Base-by-base conservation (phyloP, 1,140 invertebrate genomes). In the Caenorhabditis tropicalis region DNA sequence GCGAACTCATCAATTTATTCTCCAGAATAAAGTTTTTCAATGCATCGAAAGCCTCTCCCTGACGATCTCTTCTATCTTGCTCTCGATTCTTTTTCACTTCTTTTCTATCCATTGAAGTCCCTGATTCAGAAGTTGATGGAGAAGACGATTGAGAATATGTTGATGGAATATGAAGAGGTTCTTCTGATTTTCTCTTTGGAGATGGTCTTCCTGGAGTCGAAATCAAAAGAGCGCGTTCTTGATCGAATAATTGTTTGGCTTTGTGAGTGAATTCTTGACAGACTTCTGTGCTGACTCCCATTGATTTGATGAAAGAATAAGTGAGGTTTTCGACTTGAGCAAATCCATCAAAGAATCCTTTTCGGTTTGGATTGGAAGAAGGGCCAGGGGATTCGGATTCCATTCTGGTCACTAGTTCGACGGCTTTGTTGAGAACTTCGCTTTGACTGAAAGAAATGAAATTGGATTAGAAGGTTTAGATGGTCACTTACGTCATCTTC, bases 311-410 rank as follows among this genome's bases (percentile, higher is more conserved):
- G 65, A 74, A 74, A 12, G 65, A n/a, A 10, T 74, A 43, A 21
- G 65, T 74, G 65, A 74, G 65, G 9, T n/a, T 43, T n/a, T 74
- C 65, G 65, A 74, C 27, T 33, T 33, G 21, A 2, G 36, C n/a
- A 36, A 24, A 74, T 39, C 65, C 65, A 29, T 74, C 65, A 21
- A 74, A 74, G 65, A 74, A 74, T 74, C 65, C 65, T 27, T 74
- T 74, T 16, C 65, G 65, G 15, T 74, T 74, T 43, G 65, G 65
- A 15, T 74, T 74, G 16, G 33, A 12, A 3, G 65, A 74, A 10
- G 65, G 65, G 6, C 65, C 65, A 1, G 65, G 65, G 19, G 65
- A 43, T 15, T 74, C 65, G 65, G 65, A 10, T 43, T 74, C 65
- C 65, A 74, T 74, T 24, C 65, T 33, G 10, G 2, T 74, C 19